A percentile compares a stretch with the other conserved stretches of the same genome.
Conservation (phyloP, 2,113 vertebrate species). For the Ivindomyrus marchei region DNA sequence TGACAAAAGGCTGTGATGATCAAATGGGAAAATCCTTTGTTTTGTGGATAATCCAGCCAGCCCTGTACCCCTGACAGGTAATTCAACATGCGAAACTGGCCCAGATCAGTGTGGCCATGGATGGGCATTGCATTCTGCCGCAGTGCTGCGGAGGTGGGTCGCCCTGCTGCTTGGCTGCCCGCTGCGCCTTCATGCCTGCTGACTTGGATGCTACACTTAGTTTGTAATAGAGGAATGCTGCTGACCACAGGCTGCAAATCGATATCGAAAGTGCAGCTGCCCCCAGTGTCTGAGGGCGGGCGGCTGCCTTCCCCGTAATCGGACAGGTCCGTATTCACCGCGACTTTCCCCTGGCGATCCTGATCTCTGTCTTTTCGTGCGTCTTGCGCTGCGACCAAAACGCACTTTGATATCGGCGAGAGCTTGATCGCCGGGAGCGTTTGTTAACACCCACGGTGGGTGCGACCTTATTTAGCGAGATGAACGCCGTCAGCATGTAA, state of each 20-base stretch:
- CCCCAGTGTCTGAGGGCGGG: background rate
- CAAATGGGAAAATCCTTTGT: background rate
- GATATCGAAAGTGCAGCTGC: background rate
- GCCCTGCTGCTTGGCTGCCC: background rate
- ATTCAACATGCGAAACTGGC: background rate
- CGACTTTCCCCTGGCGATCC: background rate
- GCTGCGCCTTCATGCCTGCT: background rate
- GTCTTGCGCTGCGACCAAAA: background rate
- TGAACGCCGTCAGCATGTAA: background rate
- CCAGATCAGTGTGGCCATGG: background rate
- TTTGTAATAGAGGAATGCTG: background rate
- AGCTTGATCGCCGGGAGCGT: background rate
- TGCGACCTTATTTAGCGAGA: background rate
- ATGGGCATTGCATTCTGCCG: background rate
- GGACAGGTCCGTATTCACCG: background rate
- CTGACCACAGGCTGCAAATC: background rate
- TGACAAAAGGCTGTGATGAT: background rate
- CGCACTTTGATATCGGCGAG: background rate
- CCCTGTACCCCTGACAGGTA: background rate
- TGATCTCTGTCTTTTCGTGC: background rate
- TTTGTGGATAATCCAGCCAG: background rate
- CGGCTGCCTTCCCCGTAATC: background rate
- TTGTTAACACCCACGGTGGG: background rate
- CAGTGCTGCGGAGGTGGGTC: background rate
- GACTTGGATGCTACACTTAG: background rate